A percentile compares a stretch with the other conserved stretches of the same genome.
Conservation (phyloP, 2,113 vertebrate species). For the Danionella cerebrum region DNA sequence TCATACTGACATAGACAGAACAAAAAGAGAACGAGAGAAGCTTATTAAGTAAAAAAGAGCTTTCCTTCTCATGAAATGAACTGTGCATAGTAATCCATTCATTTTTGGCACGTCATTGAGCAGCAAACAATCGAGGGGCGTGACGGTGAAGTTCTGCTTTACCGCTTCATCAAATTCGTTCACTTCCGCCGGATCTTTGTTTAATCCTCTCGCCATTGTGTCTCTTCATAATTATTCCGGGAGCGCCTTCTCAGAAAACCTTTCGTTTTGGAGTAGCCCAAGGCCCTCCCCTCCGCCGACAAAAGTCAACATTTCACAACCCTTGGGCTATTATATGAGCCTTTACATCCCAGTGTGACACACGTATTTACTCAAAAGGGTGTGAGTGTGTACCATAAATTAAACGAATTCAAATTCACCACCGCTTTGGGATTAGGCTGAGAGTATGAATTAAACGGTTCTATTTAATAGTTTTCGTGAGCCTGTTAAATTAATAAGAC, state of each 20-base stretch:
- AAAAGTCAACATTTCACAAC: constrained; percentile 44
- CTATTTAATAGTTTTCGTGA: too few relatives aligned
- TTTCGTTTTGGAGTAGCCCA: neutral
- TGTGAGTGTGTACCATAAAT: constrained; percentile 39
- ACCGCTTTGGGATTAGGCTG: neutral
- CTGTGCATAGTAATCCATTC: neutral
- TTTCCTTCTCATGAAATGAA: too few relatives aligned
- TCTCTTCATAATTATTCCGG: neutral
- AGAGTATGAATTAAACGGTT: too few relatives aligned
- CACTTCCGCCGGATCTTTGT: constrained; percentile 11
- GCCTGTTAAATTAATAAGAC: too few relatives aligned
- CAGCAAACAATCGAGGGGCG: constrained; percentile 16
- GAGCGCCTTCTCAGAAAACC: neutral
- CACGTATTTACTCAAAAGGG: constrained; percentile 50
- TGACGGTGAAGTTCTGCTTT: neutral
- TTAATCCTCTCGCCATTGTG: constrained; percentile 18
- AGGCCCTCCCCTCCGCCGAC: constrained; percentile 18
- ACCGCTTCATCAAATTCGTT: neutral
- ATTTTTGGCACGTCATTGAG: neutral
- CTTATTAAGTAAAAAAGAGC: neutral
- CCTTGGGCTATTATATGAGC: constrained; percentile 27
- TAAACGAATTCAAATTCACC: constrained; percentile 27
- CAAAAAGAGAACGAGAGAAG: neutral
- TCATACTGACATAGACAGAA: neutral
- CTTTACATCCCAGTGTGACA: constrained; percentile 31